Evolutionary conservation across 2,797 vertebrate species (phyloP).

Genomic region (Tragelaphus eurycerus): DNA sequence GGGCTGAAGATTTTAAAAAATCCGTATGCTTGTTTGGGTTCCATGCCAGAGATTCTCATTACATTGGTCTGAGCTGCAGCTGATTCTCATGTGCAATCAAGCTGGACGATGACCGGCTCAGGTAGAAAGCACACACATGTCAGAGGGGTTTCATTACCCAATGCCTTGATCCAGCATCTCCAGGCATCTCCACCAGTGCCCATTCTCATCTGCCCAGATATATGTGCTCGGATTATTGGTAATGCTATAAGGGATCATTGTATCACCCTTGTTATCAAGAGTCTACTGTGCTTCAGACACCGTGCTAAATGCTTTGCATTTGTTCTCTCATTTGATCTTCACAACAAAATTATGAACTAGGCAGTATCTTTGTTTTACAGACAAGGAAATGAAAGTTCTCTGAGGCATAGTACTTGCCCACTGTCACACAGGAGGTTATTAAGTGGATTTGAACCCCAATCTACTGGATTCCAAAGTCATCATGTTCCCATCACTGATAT

Average conservation of each 20-base stretch:
- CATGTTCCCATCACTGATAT: neutral
- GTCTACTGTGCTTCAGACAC: neutral
- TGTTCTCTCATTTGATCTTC: neutral
- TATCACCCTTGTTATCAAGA: accelerated
- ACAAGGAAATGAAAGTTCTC: neutral
- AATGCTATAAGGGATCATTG: neutral
- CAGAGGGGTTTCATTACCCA: neutral
- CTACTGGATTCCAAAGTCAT: neutral
- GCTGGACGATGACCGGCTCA: neutral
- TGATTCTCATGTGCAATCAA: neutral
- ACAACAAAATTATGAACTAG: neutral
- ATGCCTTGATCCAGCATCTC: neutral
- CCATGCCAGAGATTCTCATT: neutral
- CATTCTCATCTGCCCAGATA: neutral
- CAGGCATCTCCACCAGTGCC: neutral
- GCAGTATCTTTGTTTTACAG: neutral
- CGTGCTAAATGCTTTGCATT: neutral
- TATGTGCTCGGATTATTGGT: neutral
- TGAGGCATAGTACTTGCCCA: neutral
- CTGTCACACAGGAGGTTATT: neutral
- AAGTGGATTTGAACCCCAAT: neutral
- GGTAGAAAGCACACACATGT: neutral
- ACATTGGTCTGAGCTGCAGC: neutral
- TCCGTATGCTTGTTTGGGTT: neutral
- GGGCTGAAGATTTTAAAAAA: neutral